phyloP scores from a whole-genome alignment of 2,888 invertebrate genomes.

The Agrilus biguttatus region DNA sequence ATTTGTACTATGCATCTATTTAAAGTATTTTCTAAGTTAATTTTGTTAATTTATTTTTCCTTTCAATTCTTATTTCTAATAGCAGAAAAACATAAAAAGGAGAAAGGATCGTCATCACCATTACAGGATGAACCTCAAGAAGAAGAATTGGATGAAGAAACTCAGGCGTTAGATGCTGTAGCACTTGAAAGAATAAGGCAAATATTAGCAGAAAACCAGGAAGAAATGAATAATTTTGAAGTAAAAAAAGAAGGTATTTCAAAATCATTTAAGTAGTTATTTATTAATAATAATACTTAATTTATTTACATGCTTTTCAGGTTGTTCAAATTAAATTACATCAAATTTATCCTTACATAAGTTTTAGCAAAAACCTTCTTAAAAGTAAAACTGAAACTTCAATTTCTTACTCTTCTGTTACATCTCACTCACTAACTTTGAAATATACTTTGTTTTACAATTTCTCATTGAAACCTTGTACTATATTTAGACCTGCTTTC shows the following conservation, averaged over 20 bases:
- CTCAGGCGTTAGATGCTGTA: constrained; percentile 56
- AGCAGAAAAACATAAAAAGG: constrained; percentile 37
- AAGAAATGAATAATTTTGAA: constrained; percentile 59
- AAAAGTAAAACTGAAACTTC: too few relatives aligned
- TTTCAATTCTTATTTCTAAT: constrained; percentile 7
- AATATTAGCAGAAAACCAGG: constrained; percentile 70
- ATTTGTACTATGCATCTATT: not conserved
- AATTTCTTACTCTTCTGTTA: too few relatives aligned
- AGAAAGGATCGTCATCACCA: constrained; percentile 44
- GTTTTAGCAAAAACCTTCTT: too few relatives aligned
- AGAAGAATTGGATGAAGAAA: constrained; percentile 58
- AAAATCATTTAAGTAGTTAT: constrained; percentile 3
- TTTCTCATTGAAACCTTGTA: too few relatives aligned
- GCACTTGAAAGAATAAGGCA: constrained; percentile 65
- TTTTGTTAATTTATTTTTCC: too few relatives aligned
- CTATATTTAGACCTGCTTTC: too few relatives aligned
- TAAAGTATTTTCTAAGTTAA: constrained; percentile 6
- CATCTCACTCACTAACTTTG: too few relatives aligned
- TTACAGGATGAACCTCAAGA: constrained; percentile 42
- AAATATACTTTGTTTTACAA: too few relatives aligned
- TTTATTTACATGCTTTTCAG: too few relatives aligned
- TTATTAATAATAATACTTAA: too few relatives aligned
- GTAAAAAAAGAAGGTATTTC: constrained; percentile 43
- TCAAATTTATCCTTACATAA: too few relatives aligned
- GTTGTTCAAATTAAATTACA: too few relatives aligned